A percentile compares a stretch with the other conserved stretches of the same genome.
Evolutionary conservation across 1,140 invertebrate species (phyloP).

Genomic region (Drosophila obscura): DNA sequence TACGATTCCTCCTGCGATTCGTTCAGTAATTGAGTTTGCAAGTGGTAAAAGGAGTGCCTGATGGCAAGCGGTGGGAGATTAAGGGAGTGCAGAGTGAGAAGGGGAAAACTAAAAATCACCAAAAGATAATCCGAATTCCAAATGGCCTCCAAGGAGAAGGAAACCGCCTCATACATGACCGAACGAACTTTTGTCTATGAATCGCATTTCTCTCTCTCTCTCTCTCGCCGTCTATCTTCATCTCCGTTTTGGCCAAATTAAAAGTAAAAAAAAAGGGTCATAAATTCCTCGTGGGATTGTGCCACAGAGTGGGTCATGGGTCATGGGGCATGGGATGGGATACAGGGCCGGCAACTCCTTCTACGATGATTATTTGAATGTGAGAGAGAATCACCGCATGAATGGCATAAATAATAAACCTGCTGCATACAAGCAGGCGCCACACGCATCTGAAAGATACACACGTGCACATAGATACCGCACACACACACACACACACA

Average conservation of each 20-base stretch:
- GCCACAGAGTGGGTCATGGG: slow-evolving; percentile 5
- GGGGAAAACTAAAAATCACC: slow-evolving; percentile 44
- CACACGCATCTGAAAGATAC: slow-evolving; percentile 4
- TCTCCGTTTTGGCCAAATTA: slow-evolving; percentile 44
- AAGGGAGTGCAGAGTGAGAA: too few relatives aligned
- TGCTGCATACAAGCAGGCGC: slow-evolving; percentile 40
- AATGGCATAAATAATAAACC: slow-evolving; percentile 72
- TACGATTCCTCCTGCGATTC: background rate
- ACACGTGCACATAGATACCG: background rate
- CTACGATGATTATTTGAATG: slow-evolving; percentile 43
- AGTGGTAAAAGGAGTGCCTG: background rate
- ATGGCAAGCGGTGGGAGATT: background rate
- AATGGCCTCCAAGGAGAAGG: slow-evolving; percentile 29
- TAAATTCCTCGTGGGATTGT: slow-evolving; percentile 45
- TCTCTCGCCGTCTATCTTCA: background rate
- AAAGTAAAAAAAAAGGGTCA: slow-evolving; percentile 63
- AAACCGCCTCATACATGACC: slow-evolving; percentile 8
- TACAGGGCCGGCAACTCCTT: slow-evolving; percentile 3
- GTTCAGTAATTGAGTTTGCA: slow-evolving; percentile 29
- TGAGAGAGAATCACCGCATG: slow-evolving; percentile 33
- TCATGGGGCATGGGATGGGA: too few relatives aligned
- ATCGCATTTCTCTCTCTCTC: background rate
- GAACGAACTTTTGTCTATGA: background rate
- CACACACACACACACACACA: slow-evolving; percentile 5
- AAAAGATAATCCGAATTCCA: slow-evolving; percentile 40